Percentiles rank a stretch among this genome's conserved stretches.
phyloP scores from a whole-genome alignment of 2,888 invertebrate species.

The Mythimna lalbum region DNA sequence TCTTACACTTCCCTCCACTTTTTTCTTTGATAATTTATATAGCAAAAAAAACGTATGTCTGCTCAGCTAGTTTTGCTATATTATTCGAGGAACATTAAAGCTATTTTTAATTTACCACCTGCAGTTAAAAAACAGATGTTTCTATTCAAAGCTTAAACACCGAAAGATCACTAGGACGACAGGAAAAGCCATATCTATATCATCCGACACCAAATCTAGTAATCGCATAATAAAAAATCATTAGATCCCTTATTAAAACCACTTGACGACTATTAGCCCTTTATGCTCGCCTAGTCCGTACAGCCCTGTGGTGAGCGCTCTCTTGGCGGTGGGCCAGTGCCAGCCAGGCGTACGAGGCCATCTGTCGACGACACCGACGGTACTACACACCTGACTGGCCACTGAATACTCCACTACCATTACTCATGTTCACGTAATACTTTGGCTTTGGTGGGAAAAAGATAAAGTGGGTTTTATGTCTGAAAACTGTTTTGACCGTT shows the following conservation, averaged over 20 bases:
- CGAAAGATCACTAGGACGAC: not conserved
- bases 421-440: constrained; percentile 13
- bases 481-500: not conserved
- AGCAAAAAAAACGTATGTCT: too few species aligned
- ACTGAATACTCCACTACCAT: constrained; percentile 16
- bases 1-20: too few species aligned
- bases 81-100: too few species aligned
- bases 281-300: not conserved
- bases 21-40: too few species aligned
- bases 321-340: constrained; percentile 56
- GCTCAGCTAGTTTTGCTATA: too few species aligned
- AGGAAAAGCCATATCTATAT: not conserved
- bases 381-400: constrained; percentile 30
- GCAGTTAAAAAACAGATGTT: not conserved
- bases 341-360: constrained; percentile 33
- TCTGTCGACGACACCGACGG: constrained; percentile 42
- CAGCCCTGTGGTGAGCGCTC: constrained; percentile 45
- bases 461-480: too few species aligned
- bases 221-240: constrained; percentile 2
- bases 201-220: constrained; percentile 8
- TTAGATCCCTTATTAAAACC: constrained; percentile 31
- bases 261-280: not conserved
- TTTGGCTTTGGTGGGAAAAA: not conserved
- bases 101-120: not conserved
- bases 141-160: not conserved